Evolutionary conservation across 2,797 vertebrate genomes (phyloP).

Genomic region (Sciurus carolinensis): DNA sequence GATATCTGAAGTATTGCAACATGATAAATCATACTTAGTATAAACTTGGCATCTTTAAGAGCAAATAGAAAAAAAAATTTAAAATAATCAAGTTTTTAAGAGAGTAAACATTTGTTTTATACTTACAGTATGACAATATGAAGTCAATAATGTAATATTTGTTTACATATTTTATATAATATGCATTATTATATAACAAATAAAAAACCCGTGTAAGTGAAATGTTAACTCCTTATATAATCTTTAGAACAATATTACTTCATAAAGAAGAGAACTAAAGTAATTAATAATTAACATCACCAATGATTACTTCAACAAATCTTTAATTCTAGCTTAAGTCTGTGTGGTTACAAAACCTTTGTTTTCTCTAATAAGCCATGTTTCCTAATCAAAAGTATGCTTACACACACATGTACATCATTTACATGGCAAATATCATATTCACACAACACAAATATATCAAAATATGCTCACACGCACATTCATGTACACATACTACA

Average conservation of each 20-base stretch:
- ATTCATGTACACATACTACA: neutral
- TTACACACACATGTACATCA: neutral
- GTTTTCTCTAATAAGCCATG: neutral
- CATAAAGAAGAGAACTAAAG: neutral
- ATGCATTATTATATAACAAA: neutral
- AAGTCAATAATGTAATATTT: neutral
- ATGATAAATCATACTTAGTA: neutral
- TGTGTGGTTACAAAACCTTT: conserved; percentile 3
- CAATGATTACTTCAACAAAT: neutral
- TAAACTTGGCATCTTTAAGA: neutral
- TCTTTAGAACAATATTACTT: neutral
- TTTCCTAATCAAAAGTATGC: neutral
- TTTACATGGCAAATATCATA: neutral
- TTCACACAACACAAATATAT: too few species aligned
- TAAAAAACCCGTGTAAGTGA: neutral
- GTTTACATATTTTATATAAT: neutral
- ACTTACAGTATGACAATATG: neutral
- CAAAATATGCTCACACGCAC: neutral
- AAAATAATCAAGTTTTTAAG: neutral
- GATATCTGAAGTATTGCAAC: neutral
- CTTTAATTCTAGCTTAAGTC: neutral
- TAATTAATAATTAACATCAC: neutral
- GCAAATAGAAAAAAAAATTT: neutral
- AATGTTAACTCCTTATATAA: neutral
- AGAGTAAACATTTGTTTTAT: neutral